phyloP scores from a whole-genome alignment of 2,888 invertebrate genomes.

The Bibio marci region DNA sequence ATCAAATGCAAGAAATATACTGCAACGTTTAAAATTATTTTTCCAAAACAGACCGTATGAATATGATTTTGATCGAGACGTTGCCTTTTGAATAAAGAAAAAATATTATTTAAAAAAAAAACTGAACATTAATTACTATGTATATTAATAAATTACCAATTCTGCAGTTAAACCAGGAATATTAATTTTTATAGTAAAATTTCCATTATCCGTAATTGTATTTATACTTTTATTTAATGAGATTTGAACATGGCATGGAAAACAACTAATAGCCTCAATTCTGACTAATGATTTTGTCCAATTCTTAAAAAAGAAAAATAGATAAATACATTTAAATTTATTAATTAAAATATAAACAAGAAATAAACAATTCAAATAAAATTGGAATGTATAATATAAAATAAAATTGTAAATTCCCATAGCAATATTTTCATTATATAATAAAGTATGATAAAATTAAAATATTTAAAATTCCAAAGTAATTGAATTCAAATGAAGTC shows the following conservation, averaged over 20 bases:
- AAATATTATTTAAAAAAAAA: background rate
- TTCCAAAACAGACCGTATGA: conserved; percentile 29
- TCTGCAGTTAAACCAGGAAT: conserved; percentile 26
- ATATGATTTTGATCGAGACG: conserved; percentile 24
- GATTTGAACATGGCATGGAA: conserved; percentile 27
- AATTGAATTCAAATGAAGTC: too few species aligned
- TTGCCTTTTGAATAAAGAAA: conserved; percentile 13
- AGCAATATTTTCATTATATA: too few species aligned
- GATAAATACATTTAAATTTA: too few species aligned
- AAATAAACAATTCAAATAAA: too few species aligned
- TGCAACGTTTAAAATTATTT: conserved; percentile 27
- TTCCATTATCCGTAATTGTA: conserved; percentile 11
- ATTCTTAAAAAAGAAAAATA: too few species aligned
- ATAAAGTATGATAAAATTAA: too few species aligned
- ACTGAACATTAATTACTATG: background rate
- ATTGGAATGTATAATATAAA: too few species aligned
- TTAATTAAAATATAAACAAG: too few species aligned
- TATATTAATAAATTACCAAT: conserved; percentile 8
- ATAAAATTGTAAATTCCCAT: too few species aligned
- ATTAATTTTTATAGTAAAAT: conserved; percentile 23
- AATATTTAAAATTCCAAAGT: too few species aligned
- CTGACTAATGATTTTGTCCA: conserved; percentile 28
- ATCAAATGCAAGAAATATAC: conserved; percentile 26
- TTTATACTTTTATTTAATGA: conserved; percentile 16
- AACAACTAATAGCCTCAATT: conserved; percentile 29